phyloP scores from a whole-genome alignment of 35 echinoderm and acorn worm genomes.

The Holothuria glaberrima region DNA sequence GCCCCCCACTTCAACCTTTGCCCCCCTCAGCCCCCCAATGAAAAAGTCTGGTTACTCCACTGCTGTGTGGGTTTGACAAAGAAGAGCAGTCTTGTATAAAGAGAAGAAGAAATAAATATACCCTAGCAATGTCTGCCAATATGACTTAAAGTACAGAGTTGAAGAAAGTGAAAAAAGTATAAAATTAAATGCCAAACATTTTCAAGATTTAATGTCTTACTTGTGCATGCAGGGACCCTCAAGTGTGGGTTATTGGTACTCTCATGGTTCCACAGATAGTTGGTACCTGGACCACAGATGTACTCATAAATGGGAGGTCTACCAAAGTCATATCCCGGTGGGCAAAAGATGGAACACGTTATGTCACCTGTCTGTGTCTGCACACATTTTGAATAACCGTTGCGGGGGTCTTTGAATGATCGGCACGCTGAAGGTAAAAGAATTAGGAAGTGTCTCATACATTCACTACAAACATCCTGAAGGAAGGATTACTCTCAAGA shows the following conservation, averaged over 20 bases:
- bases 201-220: not conserved
- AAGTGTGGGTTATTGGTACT: not conserved
- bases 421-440: not conserved
- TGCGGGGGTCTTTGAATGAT: not conserved
- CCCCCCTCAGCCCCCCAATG: no score
- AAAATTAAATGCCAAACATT: no score
- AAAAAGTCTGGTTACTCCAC: no score
- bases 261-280: constrained; percentile 28
- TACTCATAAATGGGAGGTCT: constrained; percentile 25
- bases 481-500: no score
- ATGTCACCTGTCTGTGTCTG: not conserved
- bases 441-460: not conserved
- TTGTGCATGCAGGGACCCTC: constrained; percentile 19
- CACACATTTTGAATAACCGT: not conserved
- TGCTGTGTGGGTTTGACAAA: no score
- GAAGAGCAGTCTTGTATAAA: no score
- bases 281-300: constrained; percentile 26
- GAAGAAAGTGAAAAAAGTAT: no score
- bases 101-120: no score
- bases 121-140: no score
- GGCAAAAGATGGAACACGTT: not conserved
- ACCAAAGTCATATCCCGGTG: constrained; percentile 26
- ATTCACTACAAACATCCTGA: not conserved
- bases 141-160: no score
- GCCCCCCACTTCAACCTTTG: no score